These are phyloP conservation scores for Charadrius vociferus DNA, from an alignment of 2,113 vertebrate genomes.

Conservation along the genomic window DNA sequence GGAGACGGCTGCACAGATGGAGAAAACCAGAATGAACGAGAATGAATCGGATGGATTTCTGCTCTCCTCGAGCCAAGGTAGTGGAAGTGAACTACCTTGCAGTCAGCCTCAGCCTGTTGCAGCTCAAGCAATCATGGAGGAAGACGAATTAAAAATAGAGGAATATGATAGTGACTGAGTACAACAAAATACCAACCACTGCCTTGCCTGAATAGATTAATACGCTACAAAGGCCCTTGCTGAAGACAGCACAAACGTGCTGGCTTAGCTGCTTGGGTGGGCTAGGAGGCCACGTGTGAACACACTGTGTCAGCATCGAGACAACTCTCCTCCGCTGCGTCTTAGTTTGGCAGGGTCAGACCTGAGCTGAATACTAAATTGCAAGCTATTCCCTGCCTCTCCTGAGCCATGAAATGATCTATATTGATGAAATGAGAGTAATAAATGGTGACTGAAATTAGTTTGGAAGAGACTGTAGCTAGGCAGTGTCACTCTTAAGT, in stretches of 20 bases:
- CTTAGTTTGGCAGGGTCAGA: not conserved
- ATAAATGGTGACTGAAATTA: not conserved
- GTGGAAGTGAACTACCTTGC: conserved; percentile 74
- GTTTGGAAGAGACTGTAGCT: not conserved
- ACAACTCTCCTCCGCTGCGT: not conserved
- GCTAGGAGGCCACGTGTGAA: too few species aligned
- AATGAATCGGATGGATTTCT: not conserved
- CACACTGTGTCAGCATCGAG: fast-evolving
- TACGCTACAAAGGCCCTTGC: not conserved
- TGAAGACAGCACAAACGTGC: not conserved
- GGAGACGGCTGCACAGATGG: not conserved
- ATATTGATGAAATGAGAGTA: not conserved
- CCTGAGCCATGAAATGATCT: not conserved
- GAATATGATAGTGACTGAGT: conserved; percentile 86
- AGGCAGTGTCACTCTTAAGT: not conserved
- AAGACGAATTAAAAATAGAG: conserved; percentile 85
- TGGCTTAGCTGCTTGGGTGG: not conserved
- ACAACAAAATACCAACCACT: not conserved
- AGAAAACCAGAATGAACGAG: not conserved
- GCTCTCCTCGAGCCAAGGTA: conserved; percentile 69
- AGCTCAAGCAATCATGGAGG: conserved; percentile 74
- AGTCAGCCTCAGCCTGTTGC: conserved; percentile 86
- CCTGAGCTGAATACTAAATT: not conserved
- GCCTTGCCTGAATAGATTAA: not conserved
- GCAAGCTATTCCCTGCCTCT: not conserved